Percentiles rank a stretch among this genome's conserved stretches.
These are phyloP conservation scores for Anguilla megastoma DNA, from an alignment of 2,797 vertebrate genomes.

Conservation along the genomic window DNA sequence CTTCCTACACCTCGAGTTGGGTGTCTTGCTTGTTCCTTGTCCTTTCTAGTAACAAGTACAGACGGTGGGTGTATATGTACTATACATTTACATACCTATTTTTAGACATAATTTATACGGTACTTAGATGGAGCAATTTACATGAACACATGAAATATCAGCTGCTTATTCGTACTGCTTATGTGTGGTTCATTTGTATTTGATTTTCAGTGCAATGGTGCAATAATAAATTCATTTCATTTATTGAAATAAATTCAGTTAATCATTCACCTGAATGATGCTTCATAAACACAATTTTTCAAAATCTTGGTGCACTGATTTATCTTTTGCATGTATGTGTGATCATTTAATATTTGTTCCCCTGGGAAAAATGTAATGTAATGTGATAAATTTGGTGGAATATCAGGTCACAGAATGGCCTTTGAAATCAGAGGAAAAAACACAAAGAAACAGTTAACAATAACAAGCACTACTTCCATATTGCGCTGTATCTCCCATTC, in stretches of 20 bases:
- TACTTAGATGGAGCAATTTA: neutral
- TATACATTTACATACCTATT: neutral
- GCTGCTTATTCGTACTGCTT: neutral
- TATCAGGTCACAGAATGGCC: neutral
- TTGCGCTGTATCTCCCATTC: constrained; percentile 54
- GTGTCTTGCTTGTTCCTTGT: neutral
- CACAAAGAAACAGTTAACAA: constrained; percentile 27
- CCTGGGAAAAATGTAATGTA: neutral
- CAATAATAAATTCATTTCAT: neutral
- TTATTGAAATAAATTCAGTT: neutral
- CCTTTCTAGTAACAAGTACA: neutral
- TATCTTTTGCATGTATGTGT: neutral
- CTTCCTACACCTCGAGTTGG: constrained; percentile 15
- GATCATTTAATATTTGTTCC: neutral
- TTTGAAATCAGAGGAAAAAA: constrained; percentile 23
- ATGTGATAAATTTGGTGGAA: neutral
- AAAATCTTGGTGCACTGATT: neutral
- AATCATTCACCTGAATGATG: neutral
- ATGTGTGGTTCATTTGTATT: neutral
- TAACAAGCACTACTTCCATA: constrained; percentile 50
- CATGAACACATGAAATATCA: neutral
- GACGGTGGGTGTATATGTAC: neutral
- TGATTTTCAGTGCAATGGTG: neutral
- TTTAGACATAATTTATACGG: neutral
- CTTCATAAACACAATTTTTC: neutral